phyloP scores from a whole-genome alignment of 2,113 vertebrate species.

The Myotis lucifugus region DNA sequence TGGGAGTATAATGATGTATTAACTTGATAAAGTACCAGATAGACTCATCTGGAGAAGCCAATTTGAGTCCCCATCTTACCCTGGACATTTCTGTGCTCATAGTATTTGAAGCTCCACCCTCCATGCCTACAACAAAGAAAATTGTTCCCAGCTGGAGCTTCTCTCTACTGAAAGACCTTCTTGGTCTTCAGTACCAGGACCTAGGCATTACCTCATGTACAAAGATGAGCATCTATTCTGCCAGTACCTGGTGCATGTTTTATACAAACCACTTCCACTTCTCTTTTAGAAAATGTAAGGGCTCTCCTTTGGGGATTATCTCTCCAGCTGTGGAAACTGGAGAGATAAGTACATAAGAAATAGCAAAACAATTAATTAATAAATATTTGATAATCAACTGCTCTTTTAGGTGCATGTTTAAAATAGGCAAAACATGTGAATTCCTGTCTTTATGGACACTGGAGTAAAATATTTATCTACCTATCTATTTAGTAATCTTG shows the following conservation, averaged over 20 bases:
- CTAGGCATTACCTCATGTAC: neutral
- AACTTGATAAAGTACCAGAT: neutral
- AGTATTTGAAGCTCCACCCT: neutral
- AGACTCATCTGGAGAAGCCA: neutral
- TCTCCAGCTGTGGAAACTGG: neutral
- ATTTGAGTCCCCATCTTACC: neutral
- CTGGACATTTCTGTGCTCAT: neutral
- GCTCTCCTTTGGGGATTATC: neutral
- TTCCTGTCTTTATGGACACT: neutral
- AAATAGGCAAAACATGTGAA: neutral
- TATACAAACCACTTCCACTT: neutral
- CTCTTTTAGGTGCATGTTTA: neutral
- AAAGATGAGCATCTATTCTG: neutral
- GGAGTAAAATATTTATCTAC: neutral
- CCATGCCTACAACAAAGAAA: neutral
- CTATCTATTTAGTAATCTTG: neutral
- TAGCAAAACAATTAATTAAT: constrained; percentile 12
- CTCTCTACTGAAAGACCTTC: neutral
- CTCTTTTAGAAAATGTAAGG: neutral
- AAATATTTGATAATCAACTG: constrained; percentile 32
- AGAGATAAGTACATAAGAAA: constrained; percentile 22
- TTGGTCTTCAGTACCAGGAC: neutral
- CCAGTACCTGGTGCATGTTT: neutral
- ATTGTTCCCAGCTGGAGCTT: neutral
- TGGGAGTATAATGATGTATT: neutral